Conservation (phyloP, 1,140 invertebrate species). For the Tetranychus urticae region DNA sequence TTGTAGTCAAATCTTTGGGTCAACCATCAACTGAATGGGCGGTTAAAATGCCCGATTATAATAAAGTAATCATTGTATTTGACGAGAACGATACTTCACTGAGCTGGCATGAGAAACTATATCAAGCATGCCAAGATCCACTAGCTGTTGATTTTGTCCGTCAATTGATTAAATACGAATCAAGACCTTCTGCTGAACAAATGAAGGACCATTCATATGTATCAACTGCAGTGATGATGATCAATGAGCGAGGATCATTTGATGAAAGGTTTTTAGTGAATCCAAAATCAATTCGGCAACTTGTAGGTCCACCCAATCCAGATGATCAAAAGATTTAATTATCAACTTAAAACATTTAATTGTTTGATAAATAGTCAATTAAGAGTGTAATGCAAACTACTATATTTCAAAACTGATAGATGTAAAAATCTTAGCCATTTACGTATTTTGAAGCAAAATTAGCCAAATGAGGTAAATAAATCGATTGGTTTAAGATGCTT, state of each 20-base stretch:
- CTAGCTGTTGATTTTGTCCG: background rate
- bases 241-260: background rate
- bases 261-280: background rate
- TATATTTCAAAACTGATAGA: too few species aligned
- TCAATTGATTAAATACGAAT: background rate
- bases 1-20: conserved; percentile 63
- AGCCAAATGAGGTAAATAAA: too few species aligned
- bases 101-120: background rate
- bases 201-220: background rate
- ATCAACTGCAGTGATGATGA: background rate
- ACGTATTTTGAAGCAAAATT: too few species aligned
- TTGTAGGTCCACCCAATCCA: background rate
- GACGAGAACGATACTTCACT: background rate
- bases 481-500: too few species aligned
- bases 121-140: background rate
- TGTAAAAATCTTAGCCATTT: too few species aligned
- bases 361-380: too few species aligned
- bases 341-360: too few species aligned
- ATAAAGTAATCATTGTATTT: conserved; percentile 66
- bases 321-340: too few species aligned
- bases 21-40: conserved; percentile 49
- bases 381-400: too few species aligned
- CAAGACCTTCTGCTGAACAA: background rate
- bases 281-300: background rate
- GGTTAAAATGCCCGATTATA: conserved; percentile 62